Evolutionary conservation across 2,113 vertebrate genomes (phyloP).

Genomic region (Daubentonia madagascariensis): DNA sequence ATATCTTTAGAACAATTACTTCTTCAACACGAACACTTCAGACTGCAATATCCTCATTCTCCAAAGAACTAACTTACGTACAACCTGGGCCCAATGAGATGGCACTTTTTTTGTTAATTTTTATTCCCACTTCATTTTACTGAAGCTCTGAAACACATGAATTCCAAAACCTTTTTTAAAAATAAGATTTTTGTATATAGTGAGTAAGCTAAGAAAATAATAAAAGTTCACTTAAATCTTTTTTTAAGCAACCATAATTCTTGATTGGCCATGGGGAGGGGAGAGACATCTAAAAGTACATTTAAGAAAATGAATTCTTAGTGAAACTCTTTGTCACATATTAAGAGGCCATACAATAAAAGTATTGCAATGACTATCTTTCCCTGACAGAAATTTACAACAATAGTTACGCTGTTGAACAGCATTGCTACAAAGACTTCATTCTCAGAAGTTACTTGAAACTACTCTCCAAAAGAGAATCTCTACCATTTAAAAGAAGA

Average conservation of each 20-base stretch:
- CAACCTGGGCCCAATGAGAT: background rate
- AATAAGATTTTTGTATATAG: background rate
- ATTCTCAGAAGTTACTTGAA: constrained; percentile 89
- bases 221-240: constrained; percentile 13
- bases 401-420: constrained; percentile 86
- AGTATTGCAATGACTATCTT: constrained; percentile 80
- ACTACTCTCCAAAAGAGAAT: constrained; percentile 82
- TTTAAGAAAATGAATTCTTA: constrained; percentile 33
- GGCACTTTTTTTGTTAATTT: background rate
- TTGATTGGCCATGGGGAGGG: background rate
- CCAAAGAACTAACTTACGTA: background rate
- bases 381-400: constrained; percentile 81
- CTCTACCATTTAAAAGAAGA: constrained; percentile 57
- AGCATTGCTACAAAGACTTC: constrained; percentile 87
- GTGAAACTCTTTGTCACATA: constrained; percentile 60
- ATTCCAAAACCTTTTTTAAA: constrained; percentile 5
- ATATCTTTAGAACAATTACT: constrained; percentile 66
- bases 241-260: background rate
- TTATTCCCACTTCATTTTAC: background rate
- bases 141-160: constrained; percentile 12
- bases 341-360: constrained; percentile 83
- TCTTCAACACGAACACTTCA: constrained; percentile 54
- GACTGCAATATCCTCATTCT: constrained; percentile 21
- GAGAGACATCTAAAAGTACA: constrained; percentile 16
- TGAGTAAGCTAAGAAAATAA: background rate